A percentile compares a stretch with the other conserved stretches of the same genome.
Evolutionary conservation across 2,888 invertebrate genomes (phyloP).

Genomic region (Tortricodes alternella): DNA sequence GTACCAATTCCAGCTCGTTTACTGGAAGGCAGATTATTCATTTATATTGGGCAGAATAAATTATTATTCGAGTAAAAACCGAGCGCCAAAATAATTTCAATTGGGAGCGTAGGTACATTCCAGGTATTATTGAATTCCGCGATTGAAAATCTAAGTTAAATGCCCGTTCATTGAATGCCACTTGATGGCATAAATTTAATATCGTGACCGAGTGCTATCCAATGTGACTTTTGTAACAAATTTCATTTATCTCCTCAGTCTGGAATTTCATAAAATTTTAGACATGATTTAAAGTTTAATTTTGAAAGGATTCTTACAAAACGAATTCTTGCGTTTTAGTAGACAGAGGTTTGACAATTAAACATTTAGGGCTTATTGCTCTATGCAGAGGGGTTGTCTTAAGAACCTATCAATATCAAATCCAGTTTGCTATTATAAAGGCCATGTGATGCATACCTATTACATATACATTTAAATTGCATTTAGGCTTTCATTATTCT

Average conservation of each 20-base stretch:
- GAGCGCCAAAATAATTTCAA: constrained; percentile 13
- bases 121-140: constrained; percentile 60
- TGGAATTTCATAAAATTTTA: constrained; percentile 77
- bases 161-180: constrained; percentile 71
- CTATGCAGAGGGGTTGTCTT: too few relatives aligned
- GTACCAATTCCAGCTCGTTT: constrained; percentile 11
- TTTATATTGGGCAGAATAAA: constrained; percentile 13
- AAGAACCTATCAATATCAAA: too few relatives aligned
- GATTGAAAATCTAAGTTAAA: constrained; percentile 70
- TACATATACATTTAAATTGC: neutral
- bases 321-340: neutral
- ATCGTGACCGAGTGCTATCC: constrained; percentile 70
- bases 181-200: constrained; percentile 79
- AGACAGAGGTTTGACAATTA: neutral
- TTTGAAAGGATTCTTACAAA: constrained; percentile 44
- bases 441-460: neutral
- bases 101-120: constrained; percentile 36
- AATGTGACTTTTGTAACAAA: constrained; percentile 78
- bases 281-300: constrained; percentile 63
- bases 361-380: neutral
- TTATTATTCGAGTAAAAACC: constrained; percentile 9
- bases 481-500: too few relatives aligned
- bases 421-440: too few relatives aligned
- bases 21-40: constrained; percentile 11
- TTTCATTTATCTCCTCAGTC: constrained; percentile 74